Conservation (phyloP, 2,888 invertebrate species). For the Cheilosia vernalis region DNA sequence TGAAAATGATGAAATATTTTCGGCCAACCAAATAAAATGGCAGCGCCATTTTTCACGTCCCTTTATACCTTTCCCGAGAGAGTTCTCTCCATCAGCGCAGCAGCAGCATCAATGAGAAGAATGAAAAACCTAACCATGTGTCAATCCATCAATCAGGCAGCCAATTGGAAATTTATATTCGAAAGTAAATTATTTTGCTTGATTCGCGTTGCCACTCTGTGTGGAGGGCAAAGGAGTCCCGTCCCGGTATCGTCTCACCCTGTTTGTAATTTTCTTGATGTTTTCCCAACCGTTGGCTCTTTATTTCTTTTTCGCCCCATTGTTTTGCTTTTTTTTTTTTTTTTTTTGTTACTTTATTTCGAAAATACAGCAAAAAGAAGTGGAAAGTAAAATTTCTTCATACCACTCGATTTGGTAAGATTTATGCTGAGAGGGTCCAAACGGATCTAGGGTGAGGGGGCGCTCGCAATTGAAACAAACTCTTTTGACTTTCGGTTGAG, state of each 20-base stretch:
- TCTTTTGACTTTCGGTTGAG: slow-evolving; percentile 64
- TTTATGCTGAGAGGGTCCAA: slow-evolving; percentile 49
- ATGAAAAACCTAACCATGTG: slow-evolving; percentile 70
- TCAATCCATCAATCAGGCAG: slow-evolving; percentile 75
- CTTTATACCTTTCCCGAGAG: not conserved
- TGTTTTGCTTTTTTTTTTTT: slow-evolving; percentile 44
- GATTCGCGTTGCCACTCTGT: slow-evolving; percentile 49
- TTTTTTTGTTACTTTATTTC: slow-evolving; percentile 58
- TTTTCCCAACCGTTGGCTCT: slow-evolving; percentile 70
- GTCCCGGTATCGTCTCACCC: not conserved
- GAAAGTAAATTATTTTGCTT: slow-evolving; percentile 72
- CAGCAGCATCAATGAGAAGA: slow-evolving; percentile 22
- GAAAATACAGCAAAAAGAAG: slow-evolving; percentile 13
- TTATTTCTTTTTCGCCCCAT: slow-evolving; percentile 66
- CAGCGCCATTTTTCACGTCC: slow-evolving; percentile 52
- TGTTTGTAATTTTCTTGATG: slow-evolving; percentile 44
- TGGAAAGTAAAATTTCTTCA: slow-evolving; percentile 47
- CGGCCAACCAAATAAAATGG: slow-evolving; percentile 67
- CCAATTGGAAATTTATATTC: slow-evolving; percentile 75
- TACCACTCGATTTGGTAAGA: slow-evolving; percentile 49
- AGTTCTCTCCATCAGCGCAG: not conserved
- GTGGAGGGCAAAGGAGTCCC: not conserved
- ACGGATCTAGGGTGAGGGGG: slow-evolving; percentile 8
- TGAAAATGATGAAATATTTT: slow-evolving; percentile 65
- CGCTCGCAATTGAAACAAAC: slow-evolving; percentile 41